Evolutionary conservation across 2,888 invertebrate species (phyloP).

Genomic region (Podotricha telesiphe): DNA sequence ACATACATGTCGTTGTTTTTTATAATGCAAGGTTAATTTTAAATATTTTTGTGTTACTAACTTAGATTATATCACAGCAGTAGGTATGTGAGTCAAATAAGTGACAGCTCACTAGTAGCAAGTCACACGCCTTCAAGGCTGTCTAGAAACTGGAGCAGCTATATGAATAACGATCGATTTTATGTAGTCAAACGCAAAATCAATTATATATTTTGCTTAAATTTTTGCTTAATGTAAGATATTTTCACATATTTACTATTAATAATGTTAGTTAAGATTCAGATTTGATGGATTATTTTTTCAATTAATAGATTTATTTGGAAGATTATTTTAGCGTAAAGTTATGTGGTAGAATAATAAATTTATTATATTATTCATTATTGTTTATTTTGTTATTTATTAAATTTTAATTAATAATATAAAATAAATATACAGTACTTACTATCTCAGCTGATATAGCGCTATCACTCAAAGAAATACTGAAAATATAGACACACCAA

Average conservation of each 20-base stretch:
- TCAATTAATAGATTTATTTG: no score
- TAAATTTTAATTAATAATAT: neutral
- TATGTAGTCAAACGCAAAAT: constrained; percentile 6
- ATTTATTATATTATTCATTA: no score
- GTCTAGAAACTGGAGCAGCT: constrained; percentile 61
- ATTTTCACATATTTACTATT: neutral
- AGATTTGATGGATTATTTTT: neutral
- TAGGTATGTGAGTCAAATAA: constrained; percentile 30
- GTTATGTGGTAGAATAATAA: no score
- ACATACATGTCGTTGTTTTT: no score
- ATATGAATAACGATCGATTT: constrained; percentile 34
- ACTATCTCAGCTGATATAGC: constrained; percentile 75
- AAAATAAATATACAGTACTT: constrained; percentile 52
- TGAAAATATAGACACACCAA: constrained; percentile 74
- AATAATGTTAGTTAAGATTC: neutral
- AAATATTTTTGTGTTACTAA: neutral
- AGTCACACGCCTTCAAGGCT: constrained; percentile 65
- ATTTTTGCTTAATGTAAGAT: no score
- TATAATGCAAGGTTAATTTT: no score
- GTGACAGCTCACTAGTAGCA: constrained; percentile 15
- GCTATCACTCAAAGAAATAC: constrained; percentile 73
- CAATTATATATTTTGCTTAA: neutral
- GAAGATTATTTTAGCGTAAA: no score
- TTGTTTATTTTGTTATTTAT: no score
- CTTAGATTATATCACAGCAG: constrained; percentile 38